phyloP scores from a whole-genome alignment of 1,140 invertebrate species.

The Drosophila melanogaster region Release_6_plus_ISO1_MT NT_033779.5:8976501-8977000 shows the following conservation, averaged over 20 bases:
- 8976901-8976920: constrained; percentile 54
- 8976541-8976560: constrained; percentile 39
- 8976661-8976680: constrained; percentile 67
- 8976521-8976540: not conserved
- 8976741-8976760: constrained; percentile 70
- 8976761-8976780: constrained; percentile 65
- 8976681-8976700: constrained; percentile 55
- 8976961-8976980: constrained; percentile 47
- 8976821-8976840: constrained; percentile 24
- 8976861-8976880: constrained; percentile 54
- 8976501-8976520: constrained; percentile 17
- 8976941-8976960: constrained; percentile 9
- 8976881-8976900: constrained; percentile 25
- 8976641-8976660: constrained; percentile 32
- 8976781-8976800: constrained; percentile 60
- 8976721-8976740: constrained; percentile 59
- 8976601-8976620: constrained; percentile 12
- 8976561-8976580: constrained; percentile 69
- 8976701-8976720: constrained; percentile 67
- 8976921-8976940: constrained; percentile 51
- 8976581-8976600: constrained; percentile 64
- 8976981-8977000: constrained; percentile 57
- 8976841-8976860: constrained; percentile 1
- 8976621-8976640: constrained; percentile 1
- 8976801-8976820: constrained; percentile 35